Base-by-base conservation (phyloP, 2,113 vertebrate species). In the Brachyistius frenatus region DNA sequence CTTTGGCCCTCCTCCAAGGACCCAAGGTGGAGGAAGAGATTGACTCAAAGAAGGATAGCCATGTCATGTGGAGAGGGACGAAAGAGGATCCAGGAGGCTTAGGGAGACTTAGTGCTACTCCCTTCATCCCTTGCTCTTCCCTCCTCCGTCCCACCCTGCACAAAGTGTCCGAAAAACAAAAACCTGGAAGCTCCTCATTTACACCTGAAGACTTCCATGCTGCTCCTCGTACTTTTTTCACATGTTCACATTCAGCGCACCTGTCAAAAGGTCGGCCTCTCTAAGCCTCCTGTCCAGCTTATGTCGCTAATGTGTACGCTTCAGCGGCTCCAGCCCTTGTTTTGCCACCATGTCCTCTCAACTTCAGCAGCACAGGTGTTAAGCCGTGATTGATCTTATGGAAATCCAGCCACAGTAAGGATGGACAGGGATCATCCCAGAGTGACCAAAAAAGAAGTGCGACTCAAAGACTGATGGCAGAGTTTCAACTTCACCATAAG, bases 81-180 rank as follows among this genome's bases (percentile, higher is more conserved):
- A 92, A 91, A 93, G 93, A 87, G 86, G 90, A 94, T 93, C 85
- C 90, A 90, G 89, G 83, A 89, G 86, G 92, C 92, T 94, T 94
- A 93, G 74, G 69, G 79, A 84, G 90, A 91, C 89, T 94, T 93
- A 93, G 80, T 61, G 23, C 67, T 66, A 81, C 80, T 87, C 56
- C 64, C 86, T 80, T 73, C 75, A 71, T 63, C 86, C 83, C 58
- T 46, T 31, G 7, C 73, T 56, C 52, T 37, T 10, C 55, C 68
- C 60, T 46, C 23, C 50, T 52, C 36, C 56, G 54, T 73, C 73
- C 60, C 47, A 73, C 76, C 71, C 58, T 9, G 39, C 55, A 64
- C 39, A 13, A 57, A 47, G 16, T 13, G 2, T 44, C 61, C 30
- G 11, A 33, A 2, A 53, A 86, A 70, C 71, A 66, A 86, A 76